Evolutionary conservation across 2,113 vertebrate genomes (phyloP).

Genomic region (Tragelaphus imberbis): DNA sequence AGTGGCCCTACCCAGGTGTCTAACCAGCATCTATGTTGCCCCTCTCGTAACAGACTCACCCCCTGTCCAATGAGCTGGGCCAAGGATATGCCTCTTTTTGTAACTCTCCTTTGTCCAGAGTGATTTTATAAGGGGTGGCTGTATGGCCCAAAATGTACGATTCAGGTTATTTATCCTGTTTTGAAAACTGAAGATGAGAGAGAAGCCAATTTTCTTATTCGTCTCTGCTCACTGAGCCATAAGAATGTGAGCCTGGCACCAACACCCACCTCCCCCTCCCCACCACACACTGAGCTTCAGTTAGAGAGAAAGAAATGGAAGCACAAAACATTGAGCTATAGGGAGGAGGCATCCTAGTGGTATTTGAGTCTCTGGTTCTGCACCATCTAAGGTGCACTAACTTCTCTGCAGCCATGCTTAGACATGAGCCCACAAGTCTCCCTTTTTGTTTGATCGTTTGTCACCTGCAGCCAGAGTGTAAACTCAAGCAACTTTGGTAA

Average conservation of each 20-base stretch:
- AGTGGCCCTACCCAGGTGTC: background rate
- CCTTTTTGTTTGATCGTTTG: background rate
- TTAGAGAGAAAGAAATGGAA: background rate
- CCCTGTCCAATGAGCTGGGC: background rate
- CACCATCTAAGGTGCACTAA: background rate
- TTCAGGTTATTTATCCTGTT: background rate
- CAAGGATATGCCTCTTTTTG: background rate
- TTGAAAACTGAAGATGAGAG: background rate
- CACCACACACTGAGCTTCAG: background rate
- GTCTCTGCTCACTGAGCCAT: background rate
- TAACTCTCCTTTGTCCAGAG: background rate
- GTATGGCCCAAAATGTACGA: background rate
- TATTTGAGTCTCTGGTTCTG: background rate
- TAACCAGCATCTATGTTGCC: background rate
- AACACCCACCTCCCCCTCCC: fast-evolving
- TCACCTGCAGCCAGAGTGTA: background rate
- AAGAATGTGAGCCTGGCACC: background rate
- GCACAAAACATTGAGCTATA: background rate
- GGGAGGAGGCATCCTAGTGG: background rate
- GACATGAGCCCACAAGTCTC: background rate
- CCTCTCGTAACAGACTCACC: background rate
- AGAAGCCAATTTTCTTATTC: background rate
- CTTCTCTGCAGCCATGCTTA: background rate
- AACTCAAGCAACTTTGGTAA: background rate
- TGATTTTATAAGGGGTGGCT: background rate